Base-by-base conservation (phyloP, 2,888 invertebrate genomes). In the Ennomos erosarius region DNA sequence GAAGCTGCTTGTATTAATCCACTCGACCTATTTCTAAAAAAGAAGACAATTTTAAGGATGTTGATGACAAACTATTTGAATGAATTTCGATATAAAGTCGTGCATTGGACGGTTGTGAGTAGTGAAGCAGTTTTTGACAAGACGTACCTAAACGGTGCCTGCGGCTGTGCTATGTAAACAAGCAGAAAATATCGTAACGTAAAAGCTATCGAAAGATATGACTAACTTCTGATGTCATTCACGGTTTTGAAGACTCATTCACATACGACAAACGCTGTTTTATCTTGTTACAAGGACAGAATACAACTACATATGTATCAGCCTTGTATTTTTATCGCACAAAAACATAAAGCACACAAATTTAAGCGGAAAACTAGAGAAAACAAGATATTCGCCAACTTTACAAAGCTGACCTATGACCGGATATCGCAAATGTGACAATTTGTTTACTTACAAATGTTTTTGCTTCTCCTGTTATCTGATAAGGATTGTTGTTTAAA, bases 161-260 rank as follows among this genome's bases (percentile, higher is more conserved):
- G 33, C n/a, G 13, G 55, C 43, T 52, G 12, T 9, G 39, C 38
- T 26, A 38, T 48, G 55, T 58, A 58, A 59, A 59, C 55, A 62
- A 59, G 43, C 38, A 48, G 40, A 47, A 48, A 55, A 42, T 62
- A 65, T 67, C 55, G 49, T 42, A 49, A n/a, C n/a, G n/a, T n/a
- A n/a, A n/a, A 63, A 49, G 64, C 44, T 44, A 70, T 55, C 54
- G 50, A 42, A 35, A 57, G 65, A 71, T 69, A 78, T 84, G 82
- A 86, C 77, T 85, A 85, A 84, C 60, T 62, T 60, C 79, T 86
- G 83, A 87, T 85, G 85, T 87, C 85, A 86, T 80, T 64, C 52
- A 66, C 62, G 67, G 51, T 65, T 65, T 61, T 65, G 48, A 53
- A 60, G 56, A 63, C 55, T 61, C 56, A 55, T 55, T 58, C 43